phyloP scores from a whole-genome alignment of 2,113 vertebrate genomes.

The Rhombomys opimus region DNA sequence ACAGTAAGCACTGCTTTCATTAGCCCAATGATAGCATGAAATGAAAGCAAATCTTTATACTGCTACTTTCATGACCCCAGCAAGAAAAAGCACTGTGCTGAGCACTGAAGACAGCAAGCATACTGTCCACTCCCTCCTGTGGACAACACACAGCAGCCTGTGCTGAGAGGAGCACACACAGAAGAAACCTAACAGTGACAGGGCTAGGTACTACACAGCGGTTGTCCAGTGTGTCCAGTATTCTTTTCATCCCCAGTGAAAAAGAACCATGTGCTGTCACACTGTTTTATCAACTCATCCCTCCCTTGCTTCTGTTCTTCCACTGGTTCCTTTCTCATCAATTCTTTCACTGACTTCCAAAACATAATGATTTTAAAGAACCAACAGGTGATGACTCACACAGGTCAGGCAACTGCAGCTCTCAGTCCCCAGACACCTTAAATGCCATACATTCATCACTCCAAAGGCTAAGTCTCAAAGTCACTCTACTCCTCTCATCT shows the following conservation, averaged over 20 bases:
- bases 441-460: neutral
- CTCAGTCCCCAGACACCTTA: neutral
- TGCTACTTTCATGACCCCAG: conserved; percentile 19
- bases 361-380: conserved; percentile 40
- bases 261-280: neutral
- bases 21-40: conserved; percentile 1
- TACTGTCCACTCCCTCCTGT: neutral
- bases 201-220: neutral
- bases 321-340: neutral
- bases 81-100: neutral
- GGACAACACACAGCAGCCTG: neutral
- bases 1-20: conserved; percentile 51
- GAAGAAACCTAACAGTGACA: neutral
- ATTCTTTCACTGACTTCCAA: neutral
- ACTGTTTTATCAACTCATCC: conserved; percentile 7
- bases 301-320: neutral
- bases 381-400: neutral
- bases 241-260: neutral
- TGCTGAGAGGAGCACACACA: conserved; percentile 4
- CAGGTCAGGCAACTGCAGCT: neutral
- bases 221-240: neutral
- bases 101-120: neutral
- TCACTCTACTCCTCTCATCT: neutral
- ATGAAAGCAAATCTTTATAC: conserved; percentile 12
- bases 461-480: neutral